Conservation (phyloP, 2,888 invertebrate genomes). For the Hylaea fasciaria region DNA sequence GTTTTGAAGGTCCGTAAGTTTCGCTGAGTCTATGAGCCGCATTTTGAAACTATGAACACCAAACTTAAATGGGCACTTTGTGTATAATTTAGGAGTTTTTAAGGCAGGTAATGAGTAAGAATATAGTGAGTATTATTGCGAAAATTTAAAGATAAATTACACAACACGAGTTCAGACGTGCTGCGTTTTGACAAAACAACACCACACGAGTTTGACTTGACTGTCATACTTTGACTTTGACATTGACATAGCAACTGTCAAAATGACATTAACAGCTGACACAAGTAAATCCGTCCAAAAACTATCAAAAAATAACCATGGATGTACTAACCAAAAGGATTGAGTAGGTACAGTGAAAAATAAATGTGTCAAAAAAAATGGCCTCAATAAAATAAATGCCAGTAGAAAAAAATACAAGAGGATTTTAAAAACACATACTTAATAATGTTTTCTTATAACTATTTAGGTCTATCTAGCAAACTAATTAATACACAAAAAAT, state of each 20-base stretch:
- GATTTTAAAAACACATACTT: too few relatives aligned
- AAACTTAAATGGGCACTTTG: constrained; percentile 14
- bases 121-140: constrained; percentile 34
- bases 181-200: constrained; percentile 25
- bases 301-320: too few relatives aligned
- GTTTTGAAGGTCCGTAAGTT: constrained; percentile 88
- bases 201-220: neutral
- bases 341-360: too few relatives aligned
- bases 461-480: too few relatives aligned
- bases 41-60: constrained; percentile 64
- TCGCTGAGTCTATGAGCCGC: constrained; percentile 83
- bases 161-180: constrained; percentile 56
- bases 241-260: neutral
- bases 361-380: too few relatives aligned
- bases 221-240: neutral
- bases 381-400: too few relatives aligned
- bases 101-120: constrained; percentile 23
- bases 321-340: too few relatives aligned
- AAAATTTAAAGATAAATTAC: constrained; percentile 58
- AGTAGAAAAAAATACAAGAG: too few relatives aligned
- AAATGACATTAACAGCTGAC: neutral
- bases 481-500: too few relatives aligned
- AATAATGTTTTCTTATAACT: too few relatives aligned
- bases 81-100: constrained; percentile 2
- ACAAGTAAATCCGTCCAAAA: neutral